Base-by-base conservation (phyloP, 2,797 vertebrate species). In the Characodon lateralis region DNA sequence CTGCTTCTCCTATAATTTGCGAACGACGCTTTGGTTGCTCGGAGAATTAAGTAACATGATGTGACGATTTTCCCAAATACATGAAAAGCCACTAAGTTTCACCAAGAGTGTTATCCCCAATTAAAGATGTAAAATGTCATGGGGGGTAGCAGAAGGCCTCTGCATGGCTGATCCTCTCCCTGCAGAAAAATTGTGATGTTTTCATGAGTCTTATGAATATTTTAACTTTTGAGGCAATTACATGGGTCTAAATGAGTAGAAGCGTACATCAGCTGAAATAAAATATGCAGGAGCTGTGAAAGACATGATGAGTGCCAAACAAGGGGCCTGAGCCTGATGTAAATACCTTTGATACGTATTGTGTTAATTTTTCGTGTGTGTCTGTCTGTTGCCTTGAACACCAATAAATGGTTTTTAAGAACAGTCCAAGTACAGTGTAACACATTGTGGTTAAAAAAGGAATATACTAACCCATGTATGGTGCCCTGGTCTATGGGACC, bases 141-240 rank as follows among this genome's bases (percentile, higher is more conserved):
- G 73, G 77, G 69, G 75, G 74, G 74, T 53, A 86, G 83, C 85
- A 91, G 89, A 92, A 89, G 81, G 82, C 83, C 83, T 90, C 84
- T 88, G 83, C 83, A 87, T 83, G 81, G 85, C 90, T 91, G 75
- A 81, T 90, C 85, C 73, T 87, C 78, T 85, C 83, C 87, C 84
- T 90, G 78, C 83, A 90, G 85, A 88, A 74, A 90, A 92, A 91
- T 65, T 16, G 70, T 63, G 51, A 85, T 85, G 83, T 93, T 91
- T 91, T 91, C 83, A 83, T 85, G 90, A 88, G 84, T 88, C 79
- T 89, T 82, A 92, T 94, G 88, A 94, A 95, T 94, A 93, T 94
- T 94, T 94, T 74, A 95, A 91, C 87, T 91, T 91, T 92, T 80
- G 83, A 80, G 86, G 85, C 89, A 92, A 92, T 92, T 93, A 91